A percentile compares a stretch with the other conserved stretches of the same genome.
These are phyloP conservation scores for Teleogryllus occipitalis DNA, from an alignment of 1,140 invertebrate species.

Conservation along the genomic window DNA sequence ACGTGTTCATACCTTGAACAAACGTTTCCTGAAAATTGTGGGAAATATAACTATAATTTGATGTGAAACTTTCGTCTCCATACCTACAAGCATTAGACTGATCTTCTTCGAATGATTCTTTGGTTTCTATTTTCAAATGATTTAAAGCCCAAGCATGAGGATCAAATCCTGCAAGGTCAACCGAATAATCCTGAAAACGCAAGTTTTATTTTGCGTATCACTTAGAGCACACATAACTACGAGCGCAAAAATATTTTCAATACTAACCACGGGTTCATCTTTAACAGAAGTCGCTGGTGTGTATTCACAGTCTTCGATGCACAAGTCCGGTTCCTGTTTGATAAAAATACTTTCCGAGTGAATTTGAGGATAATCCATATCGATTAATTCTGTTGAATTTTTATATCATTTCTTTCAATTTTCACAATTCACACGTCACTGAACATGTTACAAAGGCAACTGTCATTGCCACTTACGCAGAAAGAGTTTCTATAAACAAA, in stretches of 20 bases:
- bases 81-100: no score
- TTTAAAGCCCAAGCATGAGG: neutral
- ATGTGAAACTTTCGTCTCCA: no score
- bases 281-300: neutral
- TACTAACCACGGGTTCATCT: neutral
- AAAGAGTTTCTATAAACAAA: no score
- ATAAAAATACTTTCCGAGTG: no score
- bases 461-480: no score
- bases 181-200: neutral
- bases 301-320: no score
- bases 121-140: neutral
- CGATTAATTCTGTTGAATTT: no score
- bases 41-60: neutral
- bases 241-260: neutral
- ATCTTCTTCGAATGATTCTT: neutral
- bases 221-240: neutral
- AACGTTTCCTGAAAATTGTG: neutral
- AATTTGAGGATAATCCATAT: no score
- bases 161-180: neutral
- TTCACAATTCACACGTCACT: no score
- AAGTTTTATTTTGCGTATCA: neutral
- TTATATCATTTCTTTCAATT: no score
- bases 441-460: no score
- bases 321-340: no score
- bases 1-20: neutral